Base-by-base conservation (phyloP, 2,797 vertebrate genomes). In the Eidolon dupreanum region DNA sequence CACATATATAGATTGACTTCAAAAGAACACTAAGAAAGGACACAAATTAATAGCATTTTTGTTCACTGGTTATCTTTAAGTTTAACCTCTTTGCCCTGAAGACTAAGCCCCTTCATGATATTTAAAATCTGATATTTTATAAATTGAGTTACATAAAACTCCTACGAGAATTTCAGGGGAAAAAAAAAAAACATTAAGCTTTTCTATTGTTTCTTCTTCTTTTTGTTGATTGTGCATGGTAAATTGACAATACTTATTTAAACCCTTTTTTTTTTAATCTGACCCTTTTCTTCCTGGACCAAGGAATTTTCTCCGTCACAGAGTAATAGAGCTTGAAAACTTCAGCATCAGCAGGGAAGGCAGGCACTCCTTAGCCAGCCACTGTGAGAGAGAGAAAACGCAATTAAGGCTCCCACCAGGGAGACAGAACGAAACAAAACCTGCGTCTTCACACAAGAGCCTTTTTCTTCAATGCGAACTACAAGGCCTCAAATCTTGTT, bases 371-470 rank as follows among this genome's bases (percentile, higher is more conserved):
- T 98, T 98, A 98, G 98, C 98, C 98, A 98, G 98, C 98, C 98
- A 99, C 99, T 98, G 98, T 99, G 98, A 98, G 98, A 99, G 98
- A 99, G 98, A 98, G 98, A 98, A 99, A 99, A 99, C 98, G 99
- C 99, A 99, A 99, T 99, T 99, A 99, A 99, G 98, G 98, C 98
- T 99, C 99, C 98, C 99, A 99, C 99, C 98, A 99, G 98, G 98
- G 98, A 99, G 98, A 98, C 97, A 98, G 98, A 98, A 98, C 98
- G 98, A 98, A 98, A 99, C 98, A 99, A 99, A 99, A 99, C 98
- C 98, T 98, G 97, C 91, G 53, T 98, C 98, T 98, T 98, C 98
- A 98, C 98, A 99, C 98, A 99, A 99, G 98, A 98, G 98, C 98
- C 98, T 98, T 98, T 98, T 98, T 98, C 98, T 98, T 98, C 98